Evolutionary conservation across 2,797 vertebrate species (phyloP), one percentile per base, ranked within the genome.

Genomic region (Hozukius guyotensis): DNA sequence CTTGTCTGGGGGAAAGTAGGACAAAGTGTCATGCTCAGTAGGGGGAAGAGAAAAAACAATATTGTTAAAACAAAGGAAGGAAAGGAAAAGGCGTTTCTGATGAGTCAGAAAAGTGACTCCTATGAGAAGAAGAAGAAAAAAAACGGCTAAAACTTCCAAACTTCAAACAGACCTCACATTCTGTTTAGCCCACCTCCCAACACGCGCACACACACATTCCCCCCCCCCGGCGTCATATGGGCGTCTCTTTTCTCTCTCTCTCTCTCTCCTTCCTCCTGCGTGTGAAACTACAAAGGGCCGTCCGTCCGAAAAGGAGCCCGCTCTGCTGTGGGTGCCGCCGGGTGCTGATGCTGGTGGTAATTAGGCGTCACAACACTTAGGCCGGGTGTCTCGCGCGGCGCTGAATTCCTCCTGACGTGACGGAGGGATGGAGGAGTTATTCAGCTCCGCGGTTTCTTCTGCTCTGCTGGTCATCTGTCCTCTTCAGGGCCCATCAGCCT

Each of bases 351-450:
- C 88, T 93, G 90, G 87, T 93, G 94, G 94, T 95, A 95, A 94
- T 94, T 95, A 94, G 92, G 94, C 92, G 91, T 95, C 92, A 94
- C 89, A 94, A 93, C 94, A 93, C 94, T 95, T 93, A 92, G 88
- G 83, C 89, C 81, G 87, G 80, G 85, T 82, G 92, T 93, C 88
- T 91, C 8, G 71, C 60, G n/a, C 82, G 9, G 75, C 77, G 34
- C 83, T 56, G 86, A 77, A 94, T 92, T 90, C 84, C 80, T 88
- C 90, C 90, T 92, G 95, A 94, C 92, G 82, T 93, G 89, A 93
- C 81, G 62, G 93, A 95, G 86, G 81, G 92, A 94, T 87, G 88
- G 86, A 90, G 75, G 88, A 93, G 89, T 92, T 91, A 88, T 94
- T 92, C 84, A 81, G 90, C 88, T 91, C 84, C 83, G 92, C 90